A percentile compares a stretch with the other conserved stretches of the same genome.
phyloP scores from a whole-genome alignment of 2,888 invertebrate species.

The Exocentrus adspersus region DNA sequence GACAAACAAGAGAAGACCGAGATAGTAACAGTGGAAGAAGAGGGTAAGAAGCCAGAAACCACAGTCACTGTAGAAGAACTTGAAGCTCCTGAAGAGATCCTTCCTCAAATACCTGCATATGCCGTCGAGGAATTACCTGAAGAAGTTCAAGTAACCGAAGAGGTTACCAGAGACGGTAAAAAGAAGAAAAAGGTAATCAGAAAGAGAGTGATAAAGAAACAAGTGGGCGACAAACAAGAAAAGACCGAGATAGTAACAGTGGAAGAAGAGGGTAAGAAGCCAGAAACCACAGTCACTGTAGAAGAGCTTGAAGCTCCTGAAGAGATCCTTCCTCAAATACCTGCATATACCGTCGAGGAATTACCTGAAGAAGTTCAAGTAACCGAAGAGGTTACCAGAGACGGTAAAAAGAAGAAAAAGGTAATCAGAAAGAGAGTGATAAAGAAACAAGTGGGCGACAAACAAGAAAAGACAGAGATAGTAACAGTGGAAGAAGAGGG shows the following conservation, averaged over 20 bases:
- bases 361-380: conserved; percentile 52
- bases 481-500: conserved; percentile 56
- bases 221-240: conserved; percentile 57
- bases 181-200: conserved; percentile 55
- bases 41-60: conserved; percentile 53
- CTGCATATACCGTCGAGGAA: conserved; percentile 53
- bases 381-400: conserved; percentile 48
- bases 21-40: conserved; percentile 60
- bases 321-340: no score
- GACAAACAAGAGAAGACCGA: conserved; percentile 58
- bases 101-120: conserved; percentile 22
- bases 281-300: conserved; percentile 49
- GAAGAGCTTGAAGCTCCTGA: conserved; percentile 50
- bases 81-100: conserved; percentile 43
- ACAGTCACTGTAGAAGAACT: conserved; percentile 50
- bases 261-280: conserved; percentile 57
- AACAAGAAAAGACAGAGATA: conserved; percentile 52
- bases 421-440: conserved; percentile 54
- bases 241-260: conserved; percentile 60
- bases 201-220: conserved; percentile 61
- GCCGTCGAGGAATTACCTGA: conserved; percentile 46
- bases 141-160: conserved; percentile 53
- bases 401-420: conserved; percentile 50
- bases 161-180: conserved; percentile 56
- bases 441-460: conserved; percentile 52